phyloP scores from a whole-genome alignment of 2,888 invertebrate species.

The Stenichneumon culpator region DNA sequence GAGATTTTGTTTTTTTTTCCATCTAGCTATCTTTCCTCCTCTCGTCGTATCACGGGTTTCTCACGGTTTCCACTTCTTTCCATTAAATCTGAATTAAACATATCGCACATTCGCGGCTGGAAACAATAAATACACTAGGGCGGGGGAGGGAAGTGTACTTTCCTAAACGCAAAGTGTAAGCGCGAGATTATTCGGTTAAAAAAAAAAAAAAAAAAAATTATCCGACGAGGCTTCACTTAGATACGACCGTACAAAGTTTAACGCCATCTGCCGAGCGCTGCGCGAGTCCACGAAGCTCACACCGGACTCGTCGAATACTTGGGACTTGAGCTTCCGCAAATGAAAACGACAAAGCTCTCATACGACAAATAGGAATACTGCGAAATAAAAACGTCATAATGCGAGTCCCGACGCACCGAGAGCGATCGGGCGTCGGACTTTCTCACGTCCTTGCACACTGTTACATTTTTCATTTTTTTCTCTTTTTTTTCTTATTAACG shows the following conservation, averaged over 20 bases:
- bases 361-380: slow-evolving; percentile 55
- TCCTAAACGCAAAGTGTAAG: slow-evolving; percentile 31
- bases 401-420: slow-evolving; percentile 19
- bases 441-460: neutral
- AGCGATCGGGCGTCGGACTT: neutral
- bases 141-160: slow-evolving; percentile 14
- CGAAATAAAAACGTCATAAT: slow-evolving; percentile 51
- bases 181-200: slow-evolving; percentile 34
- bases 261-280: slow-evolving; percentile 22
- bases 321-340: slow-evolving; percentile 24
- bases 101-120: slow-evolving; percentile 48
- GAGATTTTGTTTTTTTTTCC: slow-evolving; percentile 66
- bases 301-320: slow-evolving; percentile 33
- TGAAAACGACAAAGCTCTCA: slow-evolving; percentile 32
- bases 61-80: slow-evolving; percentile 10
- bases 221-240: neutral
- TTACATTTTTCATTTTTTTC: slow-evolving; percentile 8
- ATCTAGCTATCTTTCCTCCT: neutral
- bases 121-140: slow-evolving; percentile 46
- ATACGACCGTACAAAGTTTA: slow-evolving; percentile 36
- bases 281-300: neutral
- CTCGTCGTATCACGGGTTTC: neutral
- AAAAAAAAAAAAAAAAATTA: neutral
- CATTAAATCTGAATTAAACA: slow-evolving; percentile 53
- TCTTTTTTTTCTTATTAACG: slow-evolving; percentile 8